Evolutionary conservation across 1,140 invertebrate genomes (phyloP), one percentile per base, ranked within the genome.

Genomic region (Drosophila guanche): DNA sequence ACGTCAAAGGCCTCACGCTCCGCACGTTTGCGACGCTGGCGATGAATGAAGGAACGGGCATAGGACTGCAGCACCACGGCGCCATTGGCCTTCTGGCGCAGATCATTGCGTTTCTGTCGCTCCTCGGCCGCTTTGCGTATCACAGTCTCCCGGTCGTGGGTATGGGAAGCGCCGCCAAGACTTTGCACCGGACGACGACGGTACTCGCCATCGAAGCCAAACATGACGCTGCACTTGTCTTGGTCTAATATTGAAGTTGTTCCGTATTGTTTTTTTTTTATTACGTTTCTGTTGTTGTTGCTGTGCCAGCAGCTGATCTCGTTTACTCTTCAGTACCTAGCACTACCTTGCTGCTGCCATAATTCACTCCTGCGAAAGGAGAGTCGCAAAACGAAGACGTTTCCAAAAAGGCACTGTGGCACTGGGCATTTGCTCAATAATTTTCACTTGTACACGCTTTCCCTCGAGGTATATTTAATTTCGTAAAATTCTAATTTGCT

Each of bases 121-220:
- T 98, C 97, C 79, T 94, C 93, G 76, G 97, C 96, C 33, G 96
- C 95, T 33, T 91, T 91, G 2, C 88, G 69, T 53, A 99, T 92
- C 16, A 98, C 92, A 59, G 95, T 94, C 77, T 96, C 95, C 79
- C 95, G 95, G 94, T 95, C 92, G 94, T 94, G 92, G 94, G 95
- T 92, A 91, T 95, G 91, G 22, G 93, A 92, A 4, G 96, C 95
- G 43, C 98, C 98, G 47, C 96, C 95, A 73, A 98, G 93, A 92
- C 97, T 98, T 92, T 98, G 97, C 70, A 97, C 94, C 1, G 98
- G 98, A 90, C 94, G 95, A 47, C 96, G 93, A 65, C 96, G 94
- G 91, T 96, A 97, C 89, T 98, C 96, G 48, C 98, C 98, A 90
- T 99, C 97, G 92, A 99, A 99, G 90, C 95, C 96, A 92, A 96